Conservation (phyloP, 2,888 invertebrate genomes). For the Leptodirus hochenwartii region DNA sequence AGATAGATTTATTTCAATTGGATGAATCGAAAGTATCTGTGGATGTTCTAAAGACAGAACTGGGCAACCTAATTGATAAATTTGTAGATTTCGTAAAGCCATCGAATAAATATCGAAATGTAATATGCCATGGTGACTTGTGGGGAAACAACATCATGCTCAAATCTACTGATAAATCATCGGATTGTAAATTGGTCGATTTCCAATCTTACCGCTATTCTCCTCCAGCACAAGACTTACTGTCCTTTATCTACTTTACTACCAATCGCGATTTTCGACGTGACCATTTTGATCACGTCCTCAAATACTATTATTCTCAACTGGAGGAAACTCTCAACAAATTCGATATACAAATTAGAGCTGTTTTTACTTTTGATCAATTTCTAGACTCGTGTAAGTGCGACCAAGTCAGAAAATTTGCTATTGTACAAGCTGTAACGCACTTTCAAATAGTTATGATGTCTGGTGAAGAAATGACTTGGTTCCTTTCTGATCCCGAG, state of each 20-base stretch:
- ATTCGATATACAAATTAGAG: conserved; percentile 11
- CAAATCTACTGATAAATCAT: conserved; percentile 14
- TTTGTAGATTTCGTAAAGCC: conserved; percentile 18
- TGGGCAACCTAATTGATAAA: conserved; percentile 9
- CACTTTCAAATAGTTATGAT: conserved; percentile 16
- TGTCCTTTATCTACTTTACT: conserved; percentile 16
- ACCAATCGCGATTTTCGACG: conserved; percentile 13
- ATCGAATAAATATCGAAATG: conserved; percentile 24
- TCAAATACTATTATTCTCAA: conserved; percentile 14
- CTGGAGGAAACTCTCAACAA: conserved; percentile 12
- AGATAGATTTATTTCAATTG: conserved; percentile 13
- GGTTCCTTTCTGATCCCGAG: conserved; percentile 13
- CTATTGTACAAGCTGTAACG: conserved; percentile 13
- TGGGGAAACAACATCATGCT: conserved; percentile 31
- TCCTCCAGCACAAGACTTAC: conserved; percentile 18
- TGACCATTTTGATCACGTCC: conserved; percentile 11
- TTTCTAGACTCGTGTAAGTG: conserved; percentile 16
- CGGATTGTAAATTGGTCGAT: conserved; percentile 17
- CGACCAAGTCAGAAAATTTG: conserved; percentile 15
- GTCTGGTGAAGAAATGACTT: conserved; percentile 11
- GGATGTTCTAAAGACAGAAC: conserved; percentile 11
- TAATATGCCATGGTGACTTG: conserved; percentile 28
- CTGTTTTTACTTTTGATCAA: conserved; percentile 13
- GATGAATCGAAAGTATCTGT: conserved; percentile 7
- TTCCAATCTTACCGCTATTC: conserved; percentile 17